Conservation (phyloP, 2,797 vertebrate genomes). For the Lacerta viridis region DNA sequence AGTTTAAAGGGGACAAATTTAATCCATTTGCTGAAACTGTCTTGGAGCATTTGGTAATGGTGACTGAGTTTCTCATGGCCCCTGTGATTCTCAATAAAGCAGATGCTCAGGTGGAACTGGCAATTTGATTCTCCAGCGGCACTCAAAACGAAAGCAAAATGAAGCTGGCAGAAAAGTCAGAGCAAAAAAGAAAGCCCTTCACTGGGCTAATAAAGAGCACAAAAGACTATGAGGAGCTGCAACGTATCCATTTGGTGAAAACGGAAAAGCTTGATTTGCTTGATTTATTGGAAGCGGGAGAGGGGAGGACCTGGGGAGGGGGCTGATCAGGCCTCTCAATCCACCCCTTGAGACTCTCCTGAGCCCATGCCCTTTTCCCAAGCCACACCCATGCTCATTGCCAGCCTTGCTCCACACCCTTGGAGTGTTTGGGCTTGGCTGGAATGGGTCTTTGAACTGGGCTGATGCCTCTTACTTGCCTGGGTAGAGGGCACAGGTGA, state of each 20-base stretch:
- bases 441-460: too few species aligned
- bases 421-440: too few species aligned
- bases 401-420: too few species aligned
- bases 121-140: not conserved
- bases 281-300: not conserved
- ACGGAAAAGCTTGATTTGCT: not conserved
- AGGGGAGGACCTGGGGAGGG: too few species aligned
- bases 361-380: too few species aligned
- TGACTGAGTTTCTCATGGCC: not conserved
- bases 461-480: too few species aligned
- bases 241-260: not conserved
- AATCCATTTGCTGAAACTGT: not conserved
- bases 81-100: not conserved
- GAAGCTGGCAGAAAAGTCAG: not conserved
- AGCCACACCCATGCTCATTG: too few species aligned
- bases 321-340: too few species aligned
- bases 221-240: not conserved
- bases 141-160: not conserved
- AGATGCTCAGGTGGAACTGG: not conserved
- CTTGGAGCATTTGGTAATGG: not conserved
- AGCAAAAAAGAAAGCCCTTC: too few species aligned
- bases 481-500: too few species aligned
- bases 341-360: too few species aligned
- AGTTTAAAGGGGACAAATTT: not conserved
- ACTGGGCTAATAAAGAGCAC: not conserved